A percentile compares a stretch with the other conserved stretches of the same genome.
These are phyloP conservation scores for Notodromas monacha DNA, from an alignment of 2,888 invertebrate species.

Conservation along the genomic window DNA sequence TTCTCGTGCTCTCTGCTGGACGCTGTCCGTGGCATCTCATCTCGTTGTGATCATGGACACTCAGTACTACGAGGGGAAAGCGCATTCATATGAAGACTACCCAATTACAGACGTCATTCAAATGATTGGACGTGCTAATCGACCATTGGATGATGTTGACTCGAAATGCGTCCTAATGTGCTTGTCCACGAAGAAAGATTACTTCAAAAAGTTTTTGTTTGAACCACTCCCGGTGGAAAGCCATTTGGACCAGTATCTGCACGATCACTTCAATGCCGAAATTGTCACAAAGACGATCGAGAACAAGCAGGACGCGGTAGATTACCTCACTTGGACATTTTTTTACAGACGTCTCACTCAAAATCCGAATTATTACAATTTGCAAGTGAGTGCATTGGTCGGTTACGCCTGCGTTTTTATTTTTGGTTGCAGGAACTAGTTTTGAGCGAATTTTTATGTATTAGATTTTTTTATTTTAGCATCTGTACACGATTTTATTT, in stretches of 20 bases:
- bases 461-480: neutral
- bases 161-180: conserved; percentile 86
- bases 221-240: conserved; percentile 91
- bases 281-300: conserved; percentile 98
- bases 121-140: conserved; percentile 85
- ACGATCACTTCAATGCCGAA: conserved; percentile 98
- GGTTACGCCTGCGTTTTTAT: too few species aligned
- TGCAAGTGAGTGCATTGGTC: conserved; percentile 34
- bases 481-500: too few species aligned
- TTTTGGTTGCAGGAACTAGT: too few species aligned
- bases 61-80: conserved; percentile 53
- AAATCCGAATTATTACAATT: conserved; percentile 96
- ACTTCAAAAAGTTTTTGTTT: conserved; percentile 87
- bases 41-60: conserved; percentile 92
- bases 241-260: conserved; percentile 81
- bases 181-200: conserved; percentile 85
- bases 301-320: conserved; percentile 98
- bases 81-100: conserved; percentile 63
- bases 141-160: conserved; percentile 64
- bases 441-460: too few species aligned
- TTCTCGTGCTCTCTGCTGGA: conserved; percentile 70
- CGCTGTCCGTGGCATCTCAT: conserved; percentile 55
- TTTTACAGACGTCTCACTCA: conserved; percentile 81
- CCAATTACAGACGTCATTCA: conserved; percentile 85
- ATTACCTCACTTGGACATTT: conserved; percentile 98